Evolutionary conservation across 2,888 invertebrate species (phyloP).

Genomic region (Pemphredon lugubris): DNA sequence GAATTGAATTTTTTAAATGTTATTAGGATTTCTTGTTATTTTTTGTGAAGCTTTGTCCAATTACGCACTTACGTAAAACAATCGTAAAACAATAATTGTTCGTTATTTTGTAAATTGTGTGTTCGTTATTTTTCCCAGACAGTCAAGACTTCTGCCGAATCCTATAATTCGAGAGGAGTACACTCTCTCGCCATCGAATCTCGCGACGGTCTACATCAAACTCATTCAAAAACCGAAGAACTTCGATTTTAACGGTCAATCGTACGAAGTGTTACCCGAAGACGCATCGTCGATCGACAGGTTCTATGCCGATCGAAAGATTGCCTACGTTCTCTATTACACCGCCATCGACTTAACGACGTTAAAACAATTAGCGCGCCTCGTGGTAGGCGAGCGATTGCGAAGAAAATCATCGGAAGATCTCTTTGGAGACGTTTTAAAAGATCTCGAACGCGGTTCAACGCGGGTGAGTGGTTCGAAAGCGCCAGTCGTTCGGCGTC

Average conservation of each 20-base stretch:
- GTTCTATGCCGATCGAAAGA: conserved; percentile 84
- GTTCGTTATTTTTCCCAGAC: conserved; percentile 69
- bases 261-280: conserved; percentile 64
- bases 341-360: conserved; percentile 83
- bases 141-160: conserved; percentile 83
- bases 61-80: no score
- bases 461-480: conserved; percentile 1
- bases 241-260: conserved; percentile 19
- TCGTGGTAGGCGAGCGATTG: conserved; percentile 81
- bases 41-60: no score
- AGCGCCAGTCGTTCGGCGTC: conserved; percentile 19
- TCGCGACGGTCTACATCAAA: conserved; percentile 84
- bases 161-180: conserved; percentile 75
- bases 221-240: conserved; percentile 66
- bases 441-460: background rate
- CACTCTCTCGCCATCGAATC: conserved; percentile 76
- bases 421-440: conserved; percentile 81
- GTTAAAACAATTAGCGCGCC: conserved; percentile 82
- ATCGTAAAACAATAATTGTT: no score
- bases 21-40: no score
- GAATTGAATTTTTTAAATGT: no score
- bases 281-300: conserved; percentile 83
- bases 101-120: no score
- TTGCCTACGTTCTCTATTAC: conserved; percentile 84
- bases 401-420: conserved; percentile 78